Evolutionary conservation across 2,888 invertebrate species (phyloP).

Genomic region (Tineola bisselliella): DNA sequence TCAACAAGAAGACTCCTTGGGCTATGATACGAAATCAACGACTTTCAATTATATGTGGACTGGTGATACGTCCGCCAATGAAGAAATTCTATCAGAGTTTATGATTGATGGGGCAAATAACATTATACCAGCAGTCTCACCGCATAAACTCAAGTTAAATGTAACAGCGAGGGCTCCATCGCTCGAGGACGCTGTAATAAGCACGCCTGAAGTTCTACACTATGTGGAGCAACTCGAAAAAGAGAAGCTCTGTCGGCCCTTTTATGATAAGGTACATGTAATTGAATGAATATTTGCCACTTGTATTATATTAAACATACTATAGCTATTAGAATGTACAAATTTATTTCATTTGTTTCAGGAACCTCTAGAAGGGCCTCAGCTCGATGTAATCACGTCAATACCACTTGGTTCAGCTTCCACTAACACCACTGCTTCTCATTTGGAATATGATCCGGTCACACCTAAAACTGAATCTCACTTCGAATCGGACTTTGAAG

Average conservation of each 20-base stretch:
- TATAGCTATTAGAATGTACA: background rate
- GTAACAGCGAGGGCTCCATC: constrained; percentile 35
- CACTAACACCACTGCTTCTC: no score
- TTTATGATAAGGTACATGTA: constrained; percentile 30
- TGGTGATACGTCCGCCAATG: constrained; percentile 20
- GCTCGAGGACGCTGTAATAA: constrained; percentile 35
- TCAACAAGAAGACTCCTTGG: constrained; percentile 47
- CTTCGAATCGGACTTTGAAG: constrained; percentile 49
- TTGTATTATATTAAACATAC: no score
- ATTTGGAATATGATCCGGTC: constrained; percentile 41
- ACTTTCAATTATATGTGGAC: background rate
- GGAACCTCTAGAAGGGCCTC: background rate
- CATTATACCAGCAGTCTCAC: background rate
- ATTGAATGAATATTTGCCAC: no score
- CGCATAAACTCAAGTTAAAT: constrained; percentile 34
- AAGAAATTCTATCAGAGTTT: constrained; percentile 40
- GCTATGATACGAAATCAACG: background rate
- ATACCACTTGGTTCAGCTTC: background rate
- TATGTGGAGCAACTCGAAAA: constrained; percentile 56
- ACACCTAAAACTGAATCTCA: constrained; percentile 55
- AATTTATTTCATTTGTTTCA: constrained; percentile 15
- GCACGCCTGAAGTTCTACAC: constrained; percentile 56
- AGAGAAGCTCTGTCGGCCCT: constrained; percentile 32
- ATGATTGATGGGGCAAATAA: constrained; percentile 28
- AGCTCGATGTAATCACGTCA: background rate